Conservation (phyloP, 2,888 invertebrate genomes). For the Lepidonotus clava region DNA sequence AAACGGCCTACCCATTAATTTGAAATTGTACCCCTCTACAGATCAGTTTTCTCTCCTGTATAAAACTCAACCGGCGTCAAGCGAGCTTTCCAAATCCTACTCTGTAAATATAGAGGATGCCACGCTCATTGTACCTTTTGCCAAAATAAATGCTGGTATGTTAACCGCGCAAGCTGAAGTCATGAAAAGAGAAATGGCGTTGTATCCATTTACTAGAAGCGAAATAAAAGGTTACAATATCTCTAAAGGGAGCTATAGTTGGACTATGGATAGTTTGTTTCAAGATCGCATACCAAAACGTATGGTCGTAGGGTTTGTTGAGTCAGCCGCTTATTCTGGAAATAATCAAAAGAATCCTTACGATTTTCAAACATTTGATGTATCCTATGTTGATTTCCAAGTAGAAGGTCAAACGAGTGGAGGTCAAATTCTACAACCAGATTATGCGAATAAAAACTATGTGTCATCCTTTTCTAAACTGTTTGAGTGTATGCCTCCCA, state of each 20-base stretch:
- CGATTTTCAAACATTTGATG: too few relatives aligned
- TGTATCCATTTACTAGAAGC: conserved; percentile 12
- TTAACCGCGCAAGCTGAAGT: not conserved
- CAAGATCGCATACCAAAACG: not conserved
- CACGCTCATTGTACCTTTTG: not conserved
- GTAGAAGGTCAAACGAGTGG: not conserved
- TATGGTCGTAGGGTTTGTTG: too few relatives aligned
- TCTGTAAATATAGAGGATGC: not conserved
- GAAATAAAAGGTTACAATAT: not conserved
- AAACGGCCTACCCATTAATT: too few relatives aligned
- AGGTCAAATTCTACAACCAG: not conserved
- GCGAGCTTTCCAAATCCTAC: too few relatives aligned
- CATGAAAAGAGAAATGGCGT: not conserved
- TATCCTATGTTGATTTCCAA: too few relatives aligned
- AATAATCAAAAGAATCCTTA: too few relatives aligned
- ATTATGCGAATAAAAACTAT: not conserved
- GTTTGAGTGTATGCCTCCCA: not conserved
- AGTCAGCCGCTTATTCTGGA: too few relatives aligned
- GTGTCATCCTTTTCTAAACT: not conserved
- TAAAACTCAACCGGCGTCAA: too few relatives aligned
- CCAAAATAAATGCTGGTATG: not conserved
- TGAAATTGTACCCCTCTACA: too few relatives aligned
- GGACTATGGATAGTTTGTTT: not conserved
- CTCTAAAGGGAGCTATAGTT: not conserved
- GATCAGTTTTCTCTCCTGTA: too few relatives aligned